Evolutionary conservation across 92 coral and sea anemone species (phyloP).

Genomic region (Parazoanthus swiftii): DNA sequence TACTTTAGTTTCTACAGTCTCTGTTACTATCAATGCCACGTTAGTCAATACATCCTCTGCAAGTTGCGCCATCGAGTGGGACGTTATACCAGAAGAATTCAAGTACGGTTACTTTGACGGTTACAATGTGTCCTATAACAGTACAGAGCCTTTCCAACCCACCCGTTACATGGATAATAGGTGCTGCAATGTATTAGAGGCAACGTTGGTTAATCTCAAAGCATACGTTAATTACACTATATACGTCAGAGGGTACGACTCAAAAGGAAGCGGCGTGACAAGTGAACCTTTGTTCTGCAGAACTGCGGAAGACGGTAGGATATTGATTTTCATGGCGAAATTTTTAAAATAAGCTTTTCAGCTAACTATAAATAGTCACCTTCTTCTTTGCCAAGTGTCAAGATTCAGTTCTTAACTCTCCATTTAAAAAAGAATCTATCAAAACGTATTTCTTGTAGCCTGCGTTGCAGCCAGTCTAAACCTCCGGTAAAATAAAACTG

Average conservation of each 20-base stretch:
- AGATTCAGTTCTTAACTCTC: too few relatives aligned
- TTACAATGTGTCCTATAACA: background rate
- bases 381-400: background rate
- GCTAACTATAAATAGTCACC: background rate
- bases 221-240: slow-evolving; percentile 39
- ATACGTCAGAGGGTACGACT: background rate
- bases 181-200: background rate
- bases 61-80: slow-evolving; percentile 13
- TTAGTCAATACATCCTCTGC: slow-evolving; percentile 8
- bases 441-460: too few relatives aligned
- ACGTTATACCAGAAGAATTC: background rate
- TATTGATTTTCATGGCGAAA: background rate
- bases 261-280: slow-evolving; percentile 1
- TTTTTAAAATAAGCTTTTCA: background rate
- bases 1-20: background rate
- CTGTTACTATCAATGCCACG: slow-evolving; percentile 7
- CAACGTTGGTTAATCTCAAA: background rate
- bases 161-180: background rate
- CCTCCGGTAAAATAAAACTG: too few relatives aligned
- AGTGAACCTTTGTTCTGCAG: slow-evolving; percentile 13
- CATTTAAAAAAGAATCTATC: too few relatives aligned
- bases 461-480: too few relatives aligned
- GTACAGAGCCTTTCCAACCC: background rate
- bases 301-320: slow-evolving; percentile 37
- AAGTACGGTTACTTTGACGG: background rate